These are phyloP conservation scores for Rhinella marina DNA, from an alignment of 2,797 vertebrate genomes.

Conservation along the genomic window DNA sequence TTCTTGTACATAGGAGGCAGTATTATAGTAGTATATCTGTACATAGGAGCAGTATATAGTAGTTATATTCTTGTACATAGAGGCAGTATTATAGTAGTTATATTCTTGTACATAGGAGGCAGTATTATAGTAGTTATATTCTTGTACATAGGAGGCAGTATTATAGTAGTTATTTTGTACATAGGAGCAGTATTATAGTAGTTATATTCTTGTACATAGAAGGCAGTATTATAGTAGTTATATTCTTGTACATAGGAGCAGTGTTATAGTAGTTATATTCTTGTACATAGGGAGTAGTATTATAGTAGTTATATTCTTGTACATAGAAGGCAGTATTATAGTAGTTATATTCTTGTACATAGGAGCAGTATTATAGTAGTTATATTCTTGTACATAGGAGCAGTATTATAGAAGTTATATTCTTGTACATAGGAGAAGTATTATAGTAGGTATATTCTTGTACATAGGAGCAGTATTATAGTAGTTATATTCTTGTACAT, in stretches of 20 bases:
- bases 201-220: too few species aligned
- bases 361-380: not conserved
- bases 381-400: not conserved
- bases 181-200: too few species aligned
- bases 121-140: constrained; percentile 4
- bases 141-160: not conserved
- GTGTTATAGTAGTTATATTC: too few species aligned
- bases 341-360: too few species aligned
- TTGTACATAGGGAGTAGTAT: too few species aligned
- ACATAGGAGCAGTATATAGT: not conserved
- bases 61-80: not conserved
- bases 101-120: constrained; percentile 4
- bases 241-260: too few species aligned
- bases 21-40: constrained; percentile 13
- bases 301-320: too few species aligned
- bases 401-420: constrained; percentile 7
- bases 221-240: too few species aligned
- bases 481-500: not conserved
- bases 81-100: constrained; percentile 14
- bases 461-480: not conserved
- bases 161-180: too few species aligned
- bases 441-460: constrained; percentile 2
- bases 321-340: too few species aligned
- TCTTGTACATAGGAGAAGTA: not conserved
- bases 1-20: not conserved